These are phyloP conservation scores for Setipinna tenuifilis DNA, from an alignment of 2,797 vertebrate species.

Conservation along the genomic window DNA sequence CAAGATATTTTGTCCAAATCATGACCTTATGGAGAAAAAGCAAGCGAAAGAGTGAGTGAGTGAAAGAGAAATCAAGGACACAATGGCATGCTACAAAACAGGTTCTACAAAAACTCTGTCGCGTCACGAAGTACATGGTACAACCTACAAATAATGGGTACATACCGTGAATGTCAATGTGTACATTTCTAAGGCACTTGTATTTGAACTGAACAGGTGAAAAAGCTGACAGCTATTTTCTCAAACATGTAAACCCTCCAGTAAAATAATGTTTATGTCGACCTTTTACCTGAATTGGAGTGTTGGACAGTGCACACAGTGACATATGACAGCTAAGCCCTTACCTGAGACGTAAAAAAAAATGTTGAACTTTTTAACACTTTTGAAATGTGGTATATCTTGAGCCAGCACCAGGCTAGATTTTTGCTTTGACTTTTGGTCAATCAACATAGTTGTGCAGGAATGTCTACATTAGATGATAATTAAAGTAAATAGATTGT, in stretches of 20 bases:
- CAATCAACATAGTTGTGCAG: background rate
- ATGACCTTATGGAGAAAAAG: conserved; percentile 29
- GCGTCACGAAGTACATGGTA: conserved; percentile 21
- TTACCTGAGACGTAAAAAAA: background rate
- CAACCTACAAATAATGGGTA: conserved; percentile 34
- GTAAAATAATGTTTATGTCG: background rate
- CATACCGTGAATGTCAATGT: conserved; percentile 7
- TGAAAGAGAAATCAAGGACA: conserved; percentile 17
- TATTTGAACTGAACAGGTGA: background rate
- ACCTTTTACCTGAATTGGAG: background rate
- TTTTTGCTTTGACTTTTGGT: background rate
- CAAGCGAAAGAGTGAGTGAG: conserved; percentile 26
- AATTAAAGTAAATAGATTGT: background rate
- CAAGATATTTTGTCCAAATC: background rate
- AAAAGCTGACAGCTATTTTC: background rate
- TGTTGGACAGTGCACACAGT: too few relatives aligned
- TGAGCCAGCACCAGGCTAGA: background rate
- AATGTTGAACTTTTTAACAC: background rate
- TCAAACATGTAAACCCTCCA: background rate
- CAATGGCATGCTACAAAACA: conserved; percentile 58
- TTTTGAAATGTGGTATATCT: background rate
- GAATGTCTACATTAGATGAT: background rate
- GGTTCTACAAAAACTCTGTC: conserved; percentile 54
- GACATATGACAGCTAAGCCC: background rate
- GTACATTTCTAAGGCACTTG: background rate